These are phyloP conservation scores for Thalassoma bifasciatum DNA, from an alignment of 2,113 vertebrate genomes.

Conservation along the genomic window DNA sequence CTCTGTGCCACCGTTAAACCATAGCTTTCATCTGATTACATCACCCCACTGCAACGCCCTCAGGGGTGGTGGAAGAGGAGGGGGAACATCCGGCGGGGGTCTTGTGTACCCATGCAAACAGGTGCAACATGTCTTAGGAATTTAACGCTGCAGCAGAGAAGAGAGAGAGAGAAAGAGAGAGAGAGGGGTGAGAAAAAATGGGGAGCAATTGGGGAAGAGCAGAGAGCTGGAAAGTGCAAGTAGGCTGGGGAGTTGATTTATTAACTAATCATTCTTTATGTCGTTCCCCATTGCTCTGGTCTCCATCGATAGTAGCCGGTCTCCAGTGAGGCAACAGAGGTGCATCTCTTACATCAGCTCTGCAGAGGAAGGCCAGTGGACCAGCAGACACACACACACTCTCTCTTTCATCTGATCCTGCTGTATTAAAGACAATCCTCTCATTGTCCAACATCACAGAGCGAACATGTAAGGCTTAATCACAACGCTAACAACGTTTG, in stretches of 20 bases:
- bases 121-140: conserved; percentile 81
- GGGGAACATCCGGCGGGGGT: conserved; percentile 76
- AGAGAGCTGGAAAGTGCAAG: conserved; percentile 53
- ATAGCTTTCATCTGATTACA: conserved; percentile 85
- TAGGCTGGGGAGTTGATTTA: conserved; percentile 78
- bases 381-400: conserved; percentile 33
- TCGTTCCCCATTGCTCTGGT: conserved; percentile 76
- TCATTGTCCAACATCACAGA: conserved; percentile 69
- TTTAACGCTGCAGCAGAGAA: conserved; percentile 64
- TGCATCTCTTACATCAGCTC: conserved; percentile 79
- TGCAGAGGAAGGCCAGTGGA: conserved; percentile 61
- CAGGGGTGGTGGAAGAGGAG: conserved; percentile 70
- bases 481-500: conserved; percentile 63
- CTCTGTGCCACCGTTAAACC: conserved; percentile 75
- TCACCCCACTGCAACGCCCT: conserved; percentile 81
- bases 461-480: conserved; percentile 62
- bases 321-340: conserved; percentile 79
- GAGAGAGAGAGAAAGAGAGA: conserved; percentile 29
- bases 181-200: conserved; percentile 36
- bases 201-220: conserved; percentile 47
- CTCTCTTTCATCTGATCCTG: conserved; percentile 70
- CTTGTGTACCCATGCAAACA: conserved; percentile 83
- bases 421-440: conserved; percentile 59
- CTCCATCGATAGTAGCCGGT: conserved; percentile 77
- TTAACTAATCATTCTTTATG: conserved; percentile 82